Base-by-base conservation (phyloP, 1,140 invertebrate genomes). In the Drosophila kanapiae region DNA sequence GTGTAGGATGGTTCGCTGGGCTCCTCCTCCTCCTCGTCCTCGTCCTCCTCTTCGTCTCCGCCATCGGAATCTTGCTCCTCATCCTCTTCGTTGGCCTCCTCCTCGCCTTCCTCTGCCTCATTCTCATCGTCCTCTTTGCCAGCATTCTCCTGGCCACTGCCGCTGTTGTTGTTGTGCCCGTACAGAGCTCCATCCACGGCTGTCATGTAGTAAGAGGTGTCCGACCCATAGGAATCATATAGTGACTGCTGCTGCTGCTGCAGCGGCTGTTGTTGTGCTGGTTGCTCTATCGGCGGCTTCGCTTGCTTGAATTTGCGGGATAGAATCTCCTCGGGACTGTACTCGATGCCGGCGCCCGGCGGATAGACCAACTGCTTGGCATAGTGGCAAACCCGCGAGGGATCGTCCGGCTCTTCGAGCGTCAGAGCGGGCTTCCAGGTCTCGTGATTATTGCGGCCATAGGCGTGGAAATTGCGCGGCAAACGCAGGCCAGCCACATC, bases 391-490 rank as follows among this genome's bases (percentile, higher is more conserved):
- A 87, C 61, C 11, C 81, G 75, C 48, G 84, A 83, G 3, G 91
- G 91, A 75, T 93, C 92, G 14, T 87, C 91, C 3, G 92, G 92
- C 29, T 93, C 92, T 29, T 93, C 92, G 1, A 93, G 67, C 23
- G 82, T 92, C 18, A 93, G 27, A 14, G 88, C 84, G n/a, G 86
- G 91, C 59, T 91, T 92, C 92, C 92, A 93, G 29, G 81, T 85
- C 65, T 93, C 92, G 62, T 92, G 78, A 47, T 92, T 92, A 60
- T 93, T 93, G 35, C 80, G 87, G 16, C 84, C 86, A 47, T 81
- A 91, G 0, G 79, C 61, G 40, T 88, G 78, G 59, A 93, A 93
- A 70, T 92, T 92, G 16, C 79, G 78, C 11, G 92, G 91, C 42
- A 82, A 74, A 9, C 76, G 80, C 16, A 91, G 53, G 5, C 82